phyloP scores from a whole-genome alignment of 2,888 invertebrate genomes.

The Caenorhabditis plicata region DNA sequence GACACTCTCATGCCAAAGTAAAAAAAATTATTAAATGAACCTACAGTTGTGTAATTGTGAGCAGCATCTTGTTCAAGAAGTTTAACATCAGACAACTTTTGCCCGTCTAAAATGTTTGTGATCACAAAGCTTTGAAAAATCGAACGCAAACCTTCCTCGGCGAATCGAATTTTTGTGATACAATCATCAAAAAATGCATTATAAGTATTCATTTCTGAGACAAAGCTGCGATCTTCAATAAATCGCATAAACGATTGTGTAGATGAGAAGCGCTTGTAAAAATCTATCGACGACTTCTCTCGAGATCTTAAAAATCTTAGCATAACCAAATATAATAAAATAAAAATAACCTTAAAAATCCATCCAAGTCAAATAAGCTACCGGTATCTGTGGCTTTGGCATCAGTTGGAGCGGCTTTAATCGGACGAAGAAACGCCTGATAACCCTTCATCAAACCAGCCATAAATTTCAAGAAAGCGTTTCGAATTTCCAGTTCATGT shows the following conservation, averaged over 20 bases:
- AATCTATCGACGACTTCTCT: conserved; percentile 74
- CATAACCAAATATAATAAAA: too few species aligned
- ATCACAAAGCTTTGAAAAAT: neutral
- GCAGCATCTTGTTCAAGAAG: conserved; percentile 33
- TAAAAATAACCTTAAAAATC: conserved; percentile 74
- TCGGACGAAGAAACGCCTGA: conserved; percentile 68
- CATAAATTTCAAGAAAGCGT: conserved; percentile 81
- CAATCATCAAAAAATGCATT: conserved; percentile 96
- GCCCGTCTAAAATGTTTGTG: conserved; percentile 19
- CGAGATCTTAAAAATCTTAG: conserved; percentile 71
- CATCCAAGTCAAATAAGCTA: conserved; percentile 87
- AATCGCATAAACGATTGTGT: conserved; percentile 74
- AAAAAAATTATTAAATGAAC: conserved; percentile 1
- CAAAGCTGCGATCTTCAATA: conserved; percentile 96
- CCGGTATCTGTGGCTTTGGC: conserved; percentile 87
- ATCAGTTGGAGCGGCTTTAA: conserved; percentile 75
- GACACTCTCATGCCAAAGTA: conserved; percentile 2
- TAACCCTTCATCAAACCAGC: conserved; percentile 66
- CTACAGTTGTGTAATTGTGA: conserved; percentile 36
- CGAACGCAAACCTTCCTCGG: conserved; percentile 44
- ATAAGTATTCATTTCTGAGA: conserved; percentile 89
- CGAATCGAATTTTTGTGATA: conserved; percentile 74
- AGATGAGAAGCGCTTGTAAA: conserved; percentile 57
- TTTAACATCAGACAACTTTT: conserved; percentile 16
- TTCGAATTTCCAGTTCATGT: conserved; percentile 90